Conservation (phyloP, 2,888 invertebrate species). For the Dugesia japonica region DNA sequence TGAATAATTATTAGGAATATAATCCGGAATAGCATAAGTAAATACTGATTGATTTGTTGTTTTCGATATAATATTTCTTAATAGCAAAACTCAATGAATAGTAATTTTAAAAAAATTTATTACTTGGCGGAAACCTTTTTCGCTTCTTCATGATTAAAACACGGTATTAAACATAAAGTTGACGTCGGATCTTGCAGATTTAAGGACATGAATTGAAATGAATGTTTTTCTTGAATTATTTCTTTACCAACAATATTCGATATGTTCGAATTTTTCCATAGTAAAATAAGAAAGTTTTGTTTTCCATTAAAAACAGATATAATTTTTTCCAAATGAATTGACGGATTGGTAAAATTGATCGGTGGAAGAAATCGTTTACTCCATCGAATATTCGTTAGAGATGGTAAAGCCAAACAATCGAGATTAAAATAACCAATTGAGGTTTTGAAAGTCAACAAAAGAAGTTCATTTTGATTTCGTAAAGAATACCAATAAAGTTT, state of each 20-base stretch:
- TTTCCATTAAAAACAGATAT: neutral
- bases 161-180: neutral
- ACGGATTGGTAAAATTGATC: neutral
- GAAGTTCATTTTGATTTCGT: neutral
- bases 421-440: neutral
- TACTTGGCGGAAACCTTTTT: neutral
- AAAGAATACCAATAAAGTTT: neutral
- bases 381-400: neutral
- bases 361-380: constrained; percentile 16
- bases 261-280: neutral
- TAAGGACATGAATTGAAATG: neutral
- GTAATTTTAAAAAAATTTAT: neutral
- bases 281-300: neutral
- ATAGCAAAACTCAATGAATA: too few species aligned
- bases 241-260: neutral
- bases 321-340: neutral
- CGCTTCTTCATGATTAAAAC: constrained; percentile 1
- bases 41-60: neutral
- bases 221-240: neutral
- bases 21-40: neutral
- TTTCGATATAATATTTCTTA: neutral
- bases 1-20: neutral
- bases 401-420: neutral
- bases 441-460: neutral
- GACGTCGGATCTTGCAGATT: neutral